Conservation (phyloP, 2,888 invertebrate genomes). For the Sesia apiformis region DNA sequence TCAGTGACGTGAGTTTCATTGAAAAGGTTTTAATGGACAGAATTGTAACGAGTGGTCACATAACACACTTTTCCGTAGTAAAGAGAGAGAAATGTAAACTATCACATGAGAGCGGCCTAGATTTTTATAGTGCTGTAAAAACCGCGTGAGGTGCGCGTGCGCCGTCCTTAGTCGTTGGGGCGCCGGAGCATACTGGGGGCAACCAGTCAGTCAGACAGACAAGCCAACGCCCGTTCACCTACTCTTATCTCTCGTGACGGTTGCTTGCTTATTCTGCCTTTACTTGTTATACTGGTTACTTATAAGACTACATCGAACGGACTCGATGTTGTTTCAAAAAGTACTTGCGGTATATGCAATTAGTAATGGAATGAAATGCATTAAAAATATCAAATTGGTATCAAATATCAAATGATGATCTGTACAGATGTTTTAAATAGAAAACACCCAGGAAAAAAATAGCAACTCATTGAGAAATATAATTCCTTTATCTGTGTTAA, state of each 20-base stretch:
- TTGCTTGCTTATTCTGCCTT: conserved; percentile 35
- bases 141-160: conserved; percentile 39
- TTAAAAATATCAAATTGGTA: too few relatives aligned
- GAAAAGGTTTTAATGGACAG: not conserved
- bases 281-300: conserved; percentile 36
- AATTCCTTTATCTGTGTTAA: too few relatives aligned
- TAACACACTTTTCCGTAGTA: conserved; percentile 46
- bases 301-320: conserved; percentile 28
- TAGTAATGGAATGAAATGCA: too few relatives aligned
- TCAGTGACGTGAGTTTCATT: conserved; percentile 15
- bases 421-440: too few relatives aligned
- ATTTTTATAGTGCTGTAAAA: conserved; percentile 14
- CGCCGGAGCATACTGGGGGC: conserved; percentile 52
- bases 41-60: conserved; percentile 27
- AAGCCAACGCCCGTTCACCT: conserved; percentile 46
- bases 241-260: conserved; percentile 61
- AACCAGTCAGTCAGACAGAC: conserved; percentile 27
- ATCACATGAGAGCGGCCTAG: conserved; percentile 56
- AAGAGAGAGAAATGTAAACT: conserved; percentile 43
- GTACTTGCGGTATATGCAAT: not conserved
- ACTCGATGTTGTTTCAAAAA: conserved; percentile 15
- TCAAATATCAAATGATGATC: too few relatives aligned
- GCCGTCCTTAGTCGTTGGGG: conserved; percentile 47
- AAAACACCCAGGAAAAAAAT: too few relatives aligned
- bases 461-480: too few relatives aligned